phyloP scores from a whole-genome alignment of 2,797 vertebrate genomes.

The Enteromius unitaeniatus region DNA sequence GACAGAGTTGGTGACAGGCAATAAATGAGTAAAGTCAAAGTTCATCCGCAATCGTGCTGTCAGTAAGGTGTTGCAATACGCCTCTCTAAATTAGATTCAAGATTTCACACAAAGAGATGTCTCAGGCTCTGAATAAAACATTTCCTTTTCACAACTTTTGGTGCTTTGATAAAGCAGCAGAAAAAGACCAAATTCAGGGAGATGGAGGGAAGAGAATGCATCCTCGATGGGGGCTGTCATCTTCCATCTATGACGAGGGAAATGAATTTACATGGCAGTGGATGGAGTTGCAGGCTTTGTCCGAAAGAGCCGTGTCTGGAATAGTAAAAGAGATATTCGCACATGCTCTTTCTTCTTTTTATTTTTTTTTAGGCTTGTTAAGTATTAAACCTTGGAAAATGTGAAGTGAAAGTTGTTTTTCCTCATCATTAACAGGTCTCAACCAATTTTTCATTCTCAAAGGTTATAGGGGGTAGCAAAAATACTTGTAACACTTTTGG shows the following conservation, averaged over 20 bases:
- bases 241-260: slow-evolving; percentile 50
- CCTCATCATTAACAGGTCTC: not conserved
- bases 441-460: not conserved
- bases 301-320: slow-evolving; percentile 30
- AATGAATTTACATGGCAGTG: slow-evolving; percentile 57
- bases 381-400: not conserved
- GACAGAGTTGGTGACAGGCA: slow-evolving; percentile 45
- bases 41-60: slow-evolving; percentile 55
- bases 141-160: slow-evolving; percentile 53
- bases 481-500: not conserved
- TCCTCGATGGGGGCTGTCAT: slow-evolving; percentile 53
- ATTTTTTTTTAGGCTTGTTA: not conserved
- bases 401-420: not conserved
- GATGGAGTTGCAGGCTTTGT: slow-evolving; percentile 51
- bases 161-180: slow-evolving; percentile 49
- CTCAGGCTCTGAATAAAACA: slow-evolving; percentile 64
- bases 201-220: slow-evolving; percentile 51
- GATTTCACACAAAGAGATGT: slow-evolving; percentile 54
- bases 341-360: not conserved
- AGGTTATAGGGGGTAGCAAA: not conserved
- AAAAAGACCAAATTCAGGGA: slow-evolving; percentile 49
- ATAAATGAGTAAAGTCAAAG: slow-evolving; percentile 60
- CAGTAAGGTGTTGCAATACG: slow-evolving; percentile 60
- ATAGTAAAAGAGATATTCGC: slow-evolving; percentile 28
- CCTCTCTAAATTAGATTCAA: slow-evolving; percentile 63